Conservation (phyloP, 2,888 invertebrate genomes). For the Tridacna gigas region DNA sequence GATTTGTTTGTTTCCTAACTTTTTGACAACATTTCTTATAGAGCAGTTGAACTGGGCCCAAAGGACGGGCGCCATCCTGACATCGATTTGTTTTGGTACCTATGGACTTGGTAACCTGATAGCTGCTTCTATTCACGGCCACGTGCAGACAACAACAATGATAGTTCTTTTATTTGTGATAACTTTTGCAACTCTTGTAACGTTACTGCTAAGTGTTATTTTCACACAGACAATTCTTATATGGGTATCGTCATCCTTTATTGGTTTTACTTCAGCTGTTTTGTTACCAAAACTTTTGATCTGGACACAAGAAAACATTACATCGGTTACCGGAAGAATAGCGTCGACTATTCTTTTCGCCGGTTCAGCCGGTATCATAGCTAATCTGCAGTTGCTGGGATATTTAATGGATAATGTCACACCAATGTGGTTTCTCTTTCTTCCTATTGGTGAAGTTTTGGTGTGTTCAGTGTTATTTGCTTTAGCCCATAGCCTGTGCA, state of each 20-base stretch:
- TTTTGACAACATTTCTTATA: slow-evolving; percentile 46
- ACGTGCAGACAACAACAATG: slow-evolving; percentile 45
- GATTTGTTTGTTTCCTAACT: slow-evolving; percentile 48
- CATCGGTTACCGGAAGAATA: slow-evolving; percentile 60
- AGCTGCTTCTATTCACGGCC: slow-evolving; percentile 41
- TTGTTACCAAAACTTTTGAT: slow-evolving; percentile 63
- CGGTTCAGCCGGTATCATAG: slow-evolving; percentile 56
- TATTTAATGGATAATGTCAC: slow-evolving; percentile 61
- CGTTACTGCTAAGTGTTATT: slow-evolving; percentile 47
- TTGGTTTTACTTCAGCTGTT: slow-evolving; percentile 59
- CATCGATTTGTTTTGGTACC: slow-evolving; percentile 42
- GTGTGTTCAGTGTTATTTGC: slow-evolving; percentile 31
- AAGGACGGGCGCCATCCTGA: slow-evolving; percentile 31
- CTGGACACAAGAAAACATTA: slow-evolving; percentile 65
- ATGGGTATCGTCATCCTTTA: slow-evolving; percentile 50
- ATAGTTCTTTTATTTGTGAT: slow-evolving; percentile 37
- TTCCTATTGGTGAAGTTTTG: slow-evolving; percentile 52
- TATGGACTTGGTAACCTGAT: slow-evolving; percentile 47
- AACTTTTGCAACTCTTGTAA: slow-evolving; percentile 25
- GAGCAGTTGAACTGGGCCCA: slow-evolving; percentile 45
- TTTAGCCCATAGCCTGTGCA: slow-evolving; percentile 20
- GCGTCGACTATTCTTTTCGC: slow-evolving; percentile 59
- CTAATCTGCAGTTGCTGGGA: slow-evolving; percentile 64
- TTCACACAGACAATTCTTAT: slow-evolving; percentile 37
- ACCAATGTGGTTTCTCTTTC: slow-evolving; percentile 65